These are phyloP conservation scores for Pseudochaenichthys georgianus DNA, from an alignment of 2,797 vertebrate genomes.

Conservation along the genomic window DNA sequence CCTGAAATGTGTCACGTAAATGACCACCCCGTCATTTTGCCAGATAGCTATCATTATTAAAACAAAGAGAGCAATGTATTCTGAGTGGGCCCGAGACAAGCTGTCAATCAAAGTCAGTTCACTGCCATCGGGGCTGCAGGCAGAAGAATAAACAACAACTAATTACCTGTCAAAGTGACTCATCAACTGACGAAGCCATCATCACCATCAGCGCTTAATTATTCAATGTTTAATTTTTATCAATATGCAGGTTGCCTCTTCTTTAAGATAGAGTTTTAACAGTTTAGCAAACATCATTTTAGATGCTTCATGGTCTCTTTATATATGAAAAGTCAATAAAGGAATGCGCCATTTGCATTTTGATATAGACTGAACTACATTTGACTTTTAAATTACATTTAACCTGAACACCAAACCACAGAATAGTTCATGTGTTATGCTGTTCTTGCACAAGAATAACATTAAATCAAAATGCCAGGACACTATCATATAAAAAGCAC, in stretches of 20 bases:
- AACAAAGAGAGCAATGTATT: constrained; percentile 58
- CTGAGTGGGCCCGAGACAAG: constrained; percentile 57
- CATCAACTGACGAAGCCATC: constrained; percentile 60
- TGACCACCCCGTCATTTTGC: constrained; percentile 29
- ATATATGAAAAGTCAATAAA: background rate
- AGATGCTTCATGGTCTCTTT: background rate
- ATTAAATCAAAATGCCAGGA: background rate
- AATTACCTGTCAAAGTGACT: constrained; percentile 70
- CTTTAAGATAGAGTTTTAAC: background rate
- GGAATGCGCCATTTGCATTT: background rate
- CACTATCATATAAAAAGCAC: background rate
- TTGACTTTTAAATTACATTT: constrained; percentile 11
- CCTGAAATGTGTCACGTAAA: constrained; percentile 39
- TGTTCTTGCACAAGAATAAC: background rate
- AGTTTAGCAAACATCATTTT: background rate
- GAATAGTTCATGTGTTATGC: background rate
- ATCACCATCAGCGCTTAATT: constrained; percentile 47
- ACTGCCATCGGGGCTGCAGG: constrained; percentile 49
- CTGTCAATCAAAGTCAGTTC: constrained; percentile 65
- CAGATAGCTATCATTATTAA: constrained; percentile 46
- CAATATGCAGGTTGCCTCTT: constrained; percentile 11
- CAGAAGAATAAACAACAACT: constrained; percentile 60
- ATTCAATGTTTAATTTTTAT: constrained; percentile 32
- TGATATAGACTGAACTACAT: constrained; percentile 4
- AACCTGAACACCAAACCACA: background rate